phyloP scores from a whole-genome alignment of 2,888 invertebrate species.

The Acanthacorydalis orientalis region DNA sequence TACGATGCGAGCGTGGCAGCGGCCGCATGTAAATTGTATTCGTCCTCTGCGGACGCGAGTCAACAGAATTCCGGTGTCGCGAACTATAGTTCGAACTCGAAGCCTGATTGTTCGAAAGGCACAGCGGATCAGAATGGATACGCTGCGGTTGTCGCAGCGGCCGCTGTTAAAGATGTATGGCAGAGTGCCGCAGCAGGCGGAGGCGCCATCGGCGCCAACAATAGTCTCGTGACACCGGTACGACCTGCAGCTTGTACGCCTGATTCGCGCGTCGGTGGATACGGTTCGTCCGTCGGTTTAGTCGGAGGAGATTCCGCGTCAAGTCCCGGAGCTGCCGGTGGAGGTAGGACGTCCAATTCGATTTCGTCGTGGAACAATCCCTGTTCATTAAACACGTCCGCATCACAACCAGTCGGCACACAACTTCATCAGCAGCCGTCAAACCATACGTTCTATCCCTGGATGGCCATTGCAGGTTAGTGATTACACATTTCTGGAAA shows the following conservation, averaged over 20 bases:
- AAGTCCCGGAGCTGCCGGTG: conserved; percentile 53
- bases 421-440: conserved; percentile 79
- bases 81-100: conserved; percentile 36
- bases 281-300: conserved; percentile 45
- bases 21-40: conserved; percentile 65
- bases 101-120: conserved; percentile 63
- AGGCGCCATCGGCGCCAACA: conserved; percentile 43
- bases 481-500: conserved; percentile 12
- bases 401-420: conserved; percentile 58
- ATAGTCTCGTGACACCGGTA: conserved; percentile 43
- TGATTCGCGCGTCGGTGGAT: conserved; percentile 65
- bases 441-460: conserved; percentile 91
- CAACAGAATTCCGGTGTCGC: conserved; percentile 34
- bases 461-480: conserved; percentile 99
- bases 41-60: conserved; percentile 40
- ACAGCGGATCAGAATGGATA: conserved; percentile 40
- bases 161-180: conserved; percentile 43
- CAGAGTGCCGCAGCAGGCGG: conserved; percentile 54
- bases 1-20: conserved; percentile 82
- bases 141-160: conserved; percentile 53
- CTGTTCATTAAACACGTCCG: conserved; percentile 68
- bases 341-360: conserved; percentile 32
- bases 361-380: conserved; percentile 74
- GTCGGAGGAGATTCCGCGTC: conserved; percentile 57
- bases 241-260: conserved; percentile 82